A percentile compares a stretch with the other conserved stretches of the same genome.
Evolutionary conservation across 1,140 invertebrate species (phyloP).

Genomic region (Sycophaga agraensis): DNA sequence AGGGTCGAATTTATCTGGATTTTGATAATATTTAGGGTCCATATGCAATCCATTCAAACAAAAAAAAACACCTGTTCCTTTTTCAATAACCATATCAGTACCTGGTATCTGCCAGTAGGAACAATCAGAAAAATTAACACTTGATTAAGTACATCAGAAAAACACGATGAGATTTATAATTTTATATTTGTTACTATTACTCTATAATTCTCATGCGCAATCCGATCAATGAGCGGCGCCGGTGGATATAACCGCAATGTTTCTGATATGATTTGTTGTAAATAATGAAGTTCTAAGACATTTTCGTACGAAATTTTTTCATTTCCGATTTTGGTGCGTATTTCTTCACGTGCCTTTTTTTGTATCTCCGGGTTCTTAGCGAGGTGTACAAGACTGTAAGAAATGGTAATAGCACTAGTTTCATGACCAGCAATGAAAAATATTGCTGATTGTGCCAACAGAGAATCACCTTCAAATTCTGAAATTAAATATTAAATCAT

Average conservation of each 20-base stretch:
- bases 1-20: slow-evolving; percentile 57
- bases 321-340: slow-evolving; percentile 49
- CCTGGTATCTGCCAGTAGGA: slow-evolving; percentile 32
- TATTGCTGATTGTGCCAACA: slow-evolving; percentile 42
- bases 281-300: slow-evolving; percentile 38
- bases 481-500: background rate
- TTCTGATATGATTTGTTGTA: slow-evolving; percentile 39
- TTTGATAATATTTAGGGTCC: slow-evolving; percentile 48
- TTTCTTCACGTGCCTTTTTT: slow-evolving; percentile 60
- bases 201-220: slow-evolving; percentile 47
- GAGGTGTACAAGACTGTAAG: slow-evolving; percentile 49
- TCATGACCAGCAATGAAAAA: slow-evolving; percentile 60
- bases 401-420: slow-evolving; percentile 56
- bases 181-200: slow-evolving; percentile 10
- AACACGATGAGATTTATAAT: background rate
- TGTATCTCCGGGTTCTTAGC: slow-evolving; percentile 41
- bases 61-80: slow-evolving; percentile 37
- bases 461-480: slow-evolving; percentile 31
- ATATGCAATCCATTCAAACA: slow-evolving; percentile 51
- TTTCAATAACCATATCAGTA: slow-evolving; percentile 37
- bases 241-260: slow-evolving; percentile 61
- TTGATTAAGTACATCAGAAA: background rate
- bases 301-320: slow-evolving; percentile 35
- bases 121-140: background rate
- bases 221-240: slow-evolving; percentile 60